Evolutionary conservation across 2,113 vertebrate genomes (phyloP).

Genomic region (Corythornis madagascariensis): DNA sequence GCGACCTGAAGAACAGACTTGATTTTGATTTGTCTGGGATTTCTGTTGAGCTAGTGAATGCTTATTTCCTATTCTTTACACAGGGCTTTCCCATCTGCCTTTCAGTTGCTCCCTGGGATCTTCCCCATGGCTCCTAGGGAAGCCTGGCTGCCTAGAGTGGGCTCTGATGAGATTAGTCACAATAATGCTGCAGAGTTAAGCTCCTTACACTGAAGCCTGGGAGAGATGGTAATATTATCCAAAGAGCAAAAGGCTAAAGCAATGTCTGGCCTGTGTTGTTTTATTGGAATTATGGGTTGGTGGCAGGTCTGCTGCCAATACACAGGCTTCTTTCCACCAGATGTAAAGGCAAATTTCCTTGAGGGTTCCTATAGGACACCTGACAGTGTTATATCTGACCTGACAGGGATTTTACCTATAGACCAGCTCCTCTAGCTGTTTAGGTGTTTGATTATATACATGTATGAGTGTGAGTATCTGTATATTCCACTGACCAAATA

Average conservation of each 20-base stretch:
- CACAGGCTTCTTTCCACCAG: background rate
- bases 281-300: background rate
- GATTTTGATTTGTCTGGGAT: background rate
- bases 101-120: slow-evolving; percentile 1
- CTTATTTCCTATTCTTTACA: slow-evolving; percentile 13
- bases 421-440: too few species aligned
- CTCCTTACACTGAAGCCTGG: slow-evolving; percentile 40
- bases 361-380: background rate
- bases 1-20: background rate
- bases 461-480: too few species aligned
- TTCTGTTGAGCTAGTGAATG: background rate
- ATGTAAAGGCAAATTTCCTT: background rate
- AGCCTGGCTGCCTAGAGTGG: slow-evolving; percentile 8
- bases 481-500: too few species aligned
- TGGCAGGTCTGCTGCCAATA: background rate
- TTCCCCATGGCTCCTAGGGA: background rate
- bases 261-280: background rate
- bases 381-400: background rate
- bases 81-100: background rate
- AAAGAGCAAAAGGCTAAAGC: slow-evolving; percentile 44
- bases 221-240: slow-evolving; percentile 26
- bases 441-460: too few species aligned
- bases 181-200: slow-evolving; percentile 53
- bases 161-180: slow-evolving; percentile 59
- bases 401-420: too few species aligned